Base-by-base conservation (phyloP, 2,888 invertebrate species). In the Lingula anatina region DNA sequence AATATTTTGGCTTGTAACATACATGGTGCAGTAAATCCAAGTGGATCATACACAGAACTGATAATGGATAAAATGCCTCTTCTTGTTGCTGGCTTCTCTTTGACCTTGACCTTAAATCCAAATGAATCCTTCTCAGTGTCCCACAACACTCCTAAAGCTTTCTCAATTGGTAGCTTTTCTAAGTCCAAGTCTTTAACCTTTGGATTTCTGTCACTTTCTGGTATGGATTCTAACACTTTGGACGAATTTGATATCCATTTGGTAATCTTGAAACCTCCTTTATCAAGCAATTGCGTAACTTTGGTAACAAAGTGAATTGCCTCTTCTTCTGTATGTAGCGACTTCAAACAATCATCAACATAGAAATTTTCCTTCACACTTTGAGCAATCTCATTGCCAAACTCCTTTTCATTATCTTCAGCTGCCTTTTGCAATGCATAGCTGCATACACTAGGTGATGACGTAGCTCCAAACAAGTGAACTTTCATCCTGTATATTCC, bases 281-380 rank as follows among this genome's bases (percentile, higher is more conserved):
- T 42, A 5, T 38, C 15, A 4, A 46, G 20, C 18, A 46, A n/a
- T 15, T 23, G 5, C 7, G 12, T 35, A 18, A 46, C 7, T 12
- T 46, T 20, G 18, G 9, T 2, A 26, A 40, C 27, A n/a, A n/a
- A n/a, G 3, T 25, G 12, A 7, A 35, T 21, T n/a, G 36, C 43
- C 15, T 28, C 25, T 5, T 20, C 36, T 2, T 28, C 36, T 20
- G 4, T 4, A 3, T 3, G n/a, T 7, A 48, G 20, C 4, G 35
- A 24, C 48, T 35, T 48, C 23, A 48, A 39, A n/a, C 26, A 35
- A 21, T 48, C 48, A 44, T 48, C 35, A 9, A 48, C 48, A 26
- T 31, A 48, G 25, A 48, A 43, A 20, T 21, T 24, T 7, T 20
- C 18, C 23, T 3, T 23, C n/a, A n/a, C n/a, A n/a, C n/a, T n/a